Evolutionary conservation across 2,113 vertebrate genomes (phyloP).

Genomic region (Callospermophilus lateralis): DNA sequence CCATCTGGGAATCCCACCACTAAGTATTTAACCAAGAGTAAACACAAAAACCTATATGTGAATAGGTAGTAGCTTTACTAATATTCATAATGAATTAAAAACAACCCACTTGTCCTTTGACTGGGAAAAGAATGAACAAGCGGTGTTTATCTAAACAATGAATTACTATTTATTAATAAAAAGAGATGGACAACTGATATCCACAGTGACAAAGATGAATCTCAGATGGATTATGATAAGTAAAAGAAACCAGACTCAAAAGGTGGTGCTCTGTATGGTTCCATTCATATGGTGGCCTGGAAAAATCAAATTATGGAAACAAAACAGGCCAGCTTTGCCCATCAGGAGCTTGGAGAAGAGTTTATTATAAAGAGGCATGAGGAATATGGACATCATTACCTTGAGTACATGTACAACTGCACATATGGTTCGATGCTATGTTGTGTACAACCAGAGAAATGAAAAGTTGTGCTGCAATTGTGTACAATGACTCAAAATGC

Average conservation of each 20-base stretch:
- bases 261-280: background rate
- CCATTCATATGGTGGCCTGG: background rate
- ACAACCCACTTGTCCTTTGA: background rate
- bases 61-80: background rate
- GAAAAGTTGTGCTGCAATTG: too few species aligned
- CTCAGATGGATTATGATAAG: background rate
- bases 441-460: too few species aligned
- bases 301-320: background rate
- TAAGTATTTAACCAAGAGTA: background rate
- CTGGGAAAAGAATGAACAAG: background rate
- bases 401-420: too few species aligned
- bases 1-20: background rate
- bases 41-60: background rate
- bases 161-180: background rate
- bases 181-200: background rate
- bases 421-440: too few species aligned
- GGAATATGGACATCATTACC: background rate
- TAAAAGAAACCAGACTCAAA: background rate
- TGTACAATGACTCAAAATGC: too few species aligned
- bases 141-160: background rate
- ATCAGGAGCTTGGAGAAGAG: background rate
- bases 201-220: background rate
- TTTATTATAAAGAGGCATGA: background rate
- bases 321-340: background rate
- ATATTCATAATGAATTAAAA: background rate